Conservation (phyloP, 2,888 invertebrate species). For the Rhyacophila evoluta region DNA sequence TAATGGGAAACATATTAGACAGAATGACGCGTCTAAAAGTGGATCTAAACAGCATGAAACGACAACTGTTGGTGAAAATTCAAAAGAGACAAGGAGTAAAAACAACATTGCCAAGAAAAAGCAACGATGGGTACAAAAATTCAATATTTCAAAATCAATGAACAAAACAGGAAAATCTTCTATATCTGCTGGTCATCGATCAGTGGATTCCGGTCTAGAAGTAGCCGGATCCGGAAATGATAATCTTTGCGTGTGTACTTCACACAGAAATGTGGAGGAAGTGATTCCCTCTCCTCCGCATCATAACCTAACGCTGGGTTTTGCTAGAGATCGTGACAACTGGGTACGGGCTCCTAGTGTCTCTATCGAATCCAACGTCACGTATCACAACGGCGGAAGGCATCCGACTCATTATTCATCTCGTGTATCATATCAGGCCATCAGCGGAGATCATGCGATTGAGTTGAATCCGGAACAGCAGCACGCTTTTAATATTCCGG, state of each 20-base stretch:
- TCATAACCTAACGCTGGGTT: constrained; percentile 28
- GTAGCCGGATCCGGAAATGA: constrained; percentile 36
- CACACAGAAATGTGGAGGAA: constrained; percentile 47
- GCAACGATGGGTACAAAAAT: constrained; percentile 45
- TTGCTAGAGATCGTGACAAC: constrained; percentile 36
- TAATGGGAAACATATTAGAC: neutral
- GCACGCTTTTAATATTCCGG: constrained; percentile 28
- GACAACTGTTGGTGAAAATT: constrained; percentile 6
- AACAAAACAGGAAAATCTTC: constrained; percentile 36
- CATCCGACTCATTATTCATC: constrained; percentile 32
- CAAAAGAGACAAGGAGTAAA: constrained; percentile 30
- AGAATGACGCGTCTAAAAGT: constrained; percentile 33
- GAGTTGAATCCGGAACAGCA: neutral
- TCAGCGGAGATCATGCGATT: neutral
- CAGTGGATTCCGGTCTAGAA: constrained; percentile 33
- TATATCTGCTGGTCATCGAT: constrained; percentile 29
- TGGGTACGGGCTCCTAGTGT: constrained; percentile 1
- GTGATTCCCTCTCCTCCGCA: neutral
- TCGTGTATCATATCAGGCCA: neutral
- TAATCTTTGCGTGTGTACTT: constrained; percentile 47
- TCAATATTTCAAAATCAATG: constrained; percentile 36
- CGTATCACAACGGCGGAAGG: constrained; percentile 29
- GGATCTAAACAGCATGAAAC: constrained; percentile 32
- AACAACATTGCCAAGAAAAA: constrained; percentile 33
- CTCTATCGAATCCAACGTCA: constrained; percentile 11